phyloP scores from a whole-genome alignment of 2,888 invertebrate species.

The Coecobrya sp. region DNA sequence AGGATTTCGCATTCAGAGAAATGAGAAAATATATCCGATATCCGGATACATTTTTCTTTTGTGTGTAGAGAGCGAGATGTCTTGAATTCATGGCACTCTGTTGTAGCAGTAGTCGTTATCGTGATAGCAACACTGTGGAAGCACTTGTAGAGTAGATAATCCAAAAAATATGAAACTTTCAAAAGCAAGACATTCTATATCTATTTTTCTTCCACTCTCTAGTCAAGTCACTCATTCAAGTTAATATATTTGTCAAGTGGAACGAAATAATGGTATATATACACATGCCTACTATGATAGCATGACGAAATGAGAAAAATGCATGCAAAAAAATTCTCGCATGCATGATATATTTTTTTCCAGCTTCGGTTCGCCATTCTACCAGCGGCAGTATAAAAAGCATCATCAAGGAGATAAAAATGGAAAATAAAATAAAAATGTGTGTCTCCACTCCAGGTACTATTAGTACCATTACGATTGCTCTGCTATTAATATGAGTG shows the following conservation, averaged over 20 bases:
- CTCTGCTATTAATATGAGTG: too few species aligned
- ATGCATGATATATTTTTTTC: too few species aligned
- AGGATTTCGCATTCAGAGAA: background rate
- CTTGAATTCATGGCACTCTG: background rate
- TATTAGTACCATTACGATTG: too few species aligned
- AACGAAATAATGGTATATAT: conserved; percentile 5
- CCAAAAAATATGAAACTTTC: conserved; percentile 41
- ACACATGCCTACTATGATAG: background rate
- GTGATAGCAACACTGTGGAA: background rate
- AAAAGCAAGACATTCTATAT: background rate
- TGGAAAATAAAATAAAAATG: too few species aligned
- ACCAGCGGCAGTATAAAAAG: too few species aligned
- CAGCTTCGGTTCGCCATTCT: too few species aligned
- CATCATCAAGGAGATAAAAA: too few species aligned
- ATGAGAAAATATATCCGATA: background rate
- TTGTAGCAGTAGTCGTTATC: background rate
- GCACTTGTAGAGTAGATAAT: background rate
- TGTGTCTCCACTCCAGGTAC: too few species aligned
- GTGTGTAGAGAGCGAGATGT: background rate
- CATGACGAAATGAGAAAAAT: too few species aligned
- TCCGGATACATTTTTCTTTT: background rate
- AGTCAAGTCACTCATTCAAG: background rate
- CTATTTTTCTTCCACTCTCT: conserved; percentile 6
- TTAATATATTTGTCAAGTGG: conserved; percentile 10
- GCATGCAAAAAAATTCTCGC: too few species aligned